Base-by-base conservation (phyloP, 1,140 invertebrate genomes). In the Neodiprion pinetum region DNA sequence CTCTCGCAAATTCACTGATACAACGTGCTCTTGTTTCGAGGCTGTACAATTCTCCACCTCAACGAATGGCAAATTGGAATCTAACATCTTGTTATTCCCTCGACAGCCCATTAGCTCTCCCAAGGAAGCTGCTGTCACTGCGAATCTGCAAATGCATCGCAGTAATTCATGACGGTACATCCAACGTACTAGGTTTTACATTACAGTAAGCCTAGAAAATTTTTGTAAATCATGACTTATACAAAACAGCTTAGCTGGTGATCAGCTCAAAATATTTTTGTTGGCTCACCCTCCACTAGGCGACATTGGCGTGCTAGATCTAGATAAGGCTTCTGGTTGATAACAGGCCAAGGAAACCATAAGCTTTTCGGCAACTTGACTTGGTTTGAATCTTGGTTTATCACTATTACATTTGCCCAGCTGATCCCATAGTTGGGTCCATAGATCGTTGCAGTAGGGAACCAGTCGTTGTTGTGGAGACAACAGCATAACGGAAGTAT, bases 21-120 rank as follows among this genome's bases (percentile, higher is more conserved):
- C 94, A 50, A 96, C 92, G 85, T 96, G 95, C 79, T 96, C 95
- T 82, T 96, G 95, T 80, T 95, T 95, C 76, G 94, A 95, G 11
- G 95, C 95, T 7, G 95, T 96, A 80, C 94, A 96, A 47, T 92
- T 94, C 86, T 96, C 95, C n/a, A 93, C 90, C 84, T 96, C 95
- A 67, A 93, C 89, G 84, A 96, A 96, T 0, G 95, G 95, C 75
- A 96, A 85, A 71, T 78, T 81, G 0, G 83, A 84, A 9, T 87
- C 86, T 12, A 83, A 77, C 28, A 86, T 80, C 72, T 87, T 88
- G 68, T 83, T 85, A 61, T 61, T 61, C 77, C 78, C 78, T 10
- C 87, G 81, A 77, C 80, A 82, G 53, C 87, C 81, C 83, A 88
- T 86, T 23, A 89, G 75, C 67, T 90, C 88, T n/a, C 87, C 87